Evolutionary conservation across 2,797 vertebrate species (phyloP), one percentile per base, ranked within the genome.

Genomic region (Molossus molossus): DNA sequence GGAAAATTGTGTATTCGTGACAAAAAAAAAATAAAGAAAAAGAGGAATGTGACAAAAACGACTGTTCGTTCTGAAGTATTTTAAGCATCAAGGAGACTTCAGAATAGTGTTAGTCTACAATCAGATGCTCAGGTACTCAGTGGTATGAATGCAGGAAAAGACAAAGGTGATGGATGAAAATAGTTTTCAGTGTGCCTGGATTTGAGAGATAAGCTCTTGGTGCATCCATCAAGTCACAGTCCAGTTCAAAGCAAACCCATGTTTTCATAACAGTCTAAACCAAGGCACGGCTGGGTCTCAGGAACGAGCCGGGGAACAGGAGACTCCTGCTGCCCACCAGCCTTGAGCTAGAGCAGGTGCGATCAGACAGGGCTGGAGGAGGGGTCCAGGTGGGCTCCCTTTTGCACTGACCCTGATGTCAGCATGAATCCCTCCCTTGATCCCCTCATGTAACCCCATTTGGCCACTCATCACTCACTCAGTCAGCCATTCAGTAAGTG

Each of bases 121-220:
- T 67, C 55, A 80, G 82, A 55, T 48, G 64, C 18, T 60, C 23
- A 57, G 65, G 6, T 20, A 5, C 57, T 17, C 27, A 86, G 69
- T 4, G 21, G 33, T 21, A 0, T 77, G 67, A 37, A 60, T 18
- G 53, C 2, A 53, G 50, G 50, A 20, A 53, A 13, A 29, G 33
- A 72, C 64, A 20, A 37, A 92, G 55, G 20, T 77, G 87, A 86
- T 15, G 58, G 92, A 76, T 95, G 87, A 48, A 45, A 50, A 21
- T 7, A 48, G 55, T 67, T 87, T 81, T 76, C 79, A 12, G 65
- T 0, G 9, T 45, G 33, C 62, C 60, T 96, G 84, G 2, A 1
- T 87, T 40, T 48, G 7, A 1, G 40, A 95, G 97, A 94, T 85
- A 90, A 94, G 76, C 82, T 55, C 55, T 45, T 15, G 83, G 64